A percentile compares a stretch with the other conserved stretches of the same genome.
These are phyloP conservation scores for Helleia helle DNA, from an alignment of 2,888 invertebrate species.

Conservation along the genomic window DNA sequence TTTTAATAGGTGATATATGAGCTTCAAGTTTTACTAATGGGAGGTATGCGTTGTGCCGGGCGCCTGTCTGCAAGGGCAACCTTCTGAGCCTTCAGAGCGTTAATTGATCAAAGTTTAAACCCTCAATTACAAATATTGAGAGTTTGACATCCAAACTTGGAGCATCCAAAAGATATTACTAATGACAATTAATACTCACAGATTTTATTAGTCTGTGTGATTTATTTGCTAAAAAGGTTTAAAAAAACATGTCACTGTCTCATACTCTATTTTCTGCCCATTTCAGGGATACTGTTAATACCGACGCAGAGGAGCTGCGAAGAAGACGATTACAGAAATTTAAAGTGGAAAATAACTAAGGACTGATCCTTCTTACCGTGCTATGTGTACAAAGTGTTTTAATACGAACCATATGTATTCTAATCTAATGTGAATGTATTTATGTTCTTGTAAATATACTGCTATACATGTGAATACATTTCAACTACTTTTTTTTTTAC, in stretches of 20 bases:
- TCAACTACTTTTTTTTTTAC: too few relatives aligned
- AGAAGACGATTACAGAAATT: conserved; percentile 86
- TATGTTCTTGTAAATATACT: conserved; percentile 72
- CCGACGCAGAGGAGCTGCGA: conserved; percentile 79
- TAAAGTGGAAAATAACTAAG: conserved; percentile 9
- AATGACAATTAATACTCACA: too few relatives aligned
- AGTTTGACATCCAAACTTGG: too few relatives aligned
- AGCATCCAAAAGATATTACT: too few relatives aligned
- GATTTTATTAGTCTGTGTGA: background rate
- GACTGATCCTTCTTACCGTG: background rate
- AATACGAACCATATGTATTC: conserved; percentile 65
- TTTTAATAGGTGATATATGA: conserved; percentile 12
- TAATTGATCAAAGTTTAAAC: too few relatives aligned
- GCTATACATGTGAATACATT: conserved; percentile 67
- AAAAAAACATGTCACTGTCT: too few relatives aligned
- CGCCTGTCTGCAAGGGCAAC: too few relatives aligned
- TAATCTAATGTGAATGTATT: conserved; percentile 61
- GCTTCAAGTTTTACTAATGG: too few relatives aligned
- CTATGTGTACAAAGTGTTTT: conserved; percentile 67
- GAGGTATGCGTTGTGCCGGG: too few relatives aligned
- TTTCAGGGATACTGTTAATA: conserved; percentile 56
- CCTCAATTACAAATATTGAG: too few relatives aligned
- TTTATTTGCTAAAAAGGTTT: background rate
- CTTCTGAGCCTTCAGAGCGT: too few relatives aligned
- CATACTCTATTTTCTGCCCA: too few relatives aligned